These are phyloP conservation scores for Narcine bancroftii DNA, from an alignment of 2,113 vertebrate genomes.

Conservation along the genomic window DNA sequence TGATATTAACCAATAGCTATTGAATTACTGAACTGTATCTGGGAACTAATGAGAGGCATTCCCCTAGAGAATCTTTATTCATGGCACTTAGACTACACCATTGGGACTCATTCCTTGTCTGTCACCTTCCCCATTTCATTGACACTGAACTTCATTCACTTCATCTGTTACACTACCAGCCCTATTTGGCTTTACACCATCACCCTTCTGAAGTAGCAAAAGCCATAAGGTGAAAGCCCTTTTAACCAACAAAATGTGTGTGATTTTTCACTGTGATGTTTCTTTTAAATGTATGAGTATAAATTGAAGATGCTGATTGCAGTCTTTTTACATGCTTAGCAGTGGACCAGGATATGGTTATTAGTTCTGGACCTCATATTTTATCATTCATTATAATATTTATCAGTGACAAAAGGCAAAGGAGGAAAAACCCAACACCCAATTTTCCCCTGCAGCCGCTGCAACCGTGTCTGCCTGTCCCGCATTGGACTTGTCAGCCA, in stretches of 20 bases:
- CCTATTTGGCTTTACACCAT: slow-evolving; percentile 97
- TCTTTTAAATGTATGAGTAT: background rate
- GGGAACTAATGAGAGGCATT: slow-evolving; percentile 94
- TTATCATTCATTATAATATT: background rate
- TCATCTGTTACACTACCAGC: slow-evolving; percentile 76
- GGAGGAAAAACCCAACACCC: no score
- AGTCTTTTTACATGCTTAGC: background rate
- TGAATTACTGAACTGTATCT: slow-evolving; percentile 95
- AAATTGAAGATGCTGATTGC: background rate
- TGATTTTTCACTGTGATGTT: slow-evolving; percentile 26
- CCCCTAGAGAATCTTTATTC: slow-evolving; percentile 92
- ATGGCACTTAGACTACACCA: slow-evolving; percentile 82
- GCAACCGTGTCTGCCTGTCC: no score
- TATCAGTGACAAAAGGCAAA: no score
- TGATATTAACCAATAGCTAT: slow-evolving; percentile 82
- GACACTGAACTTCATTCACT: slow-evolving; percentile 86
- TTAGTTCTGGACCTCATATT: background rate
- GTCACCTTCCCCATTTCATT: slow-evolving; percentile 85
- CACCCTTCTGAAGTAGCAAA: slow-evolving; percentile 85
- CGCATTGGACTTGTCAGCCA: no score
- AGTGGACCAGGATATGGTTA: background rate
- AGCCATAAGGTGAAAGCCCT: slow-evolving; percentile 48
- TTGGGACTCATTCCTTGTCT: slow-evolving; percentile 78
- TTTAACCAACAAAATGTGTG: slow-evolving; percentile 36
- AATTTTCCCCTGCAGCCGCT: no score